A percentile compares a stretch with the other conserved stretches of the same genome.
Evolutionary conservation across 2,113 vertebrate genomes (phyloP).

Genomic region (Oryzias celebensis): DNA sequence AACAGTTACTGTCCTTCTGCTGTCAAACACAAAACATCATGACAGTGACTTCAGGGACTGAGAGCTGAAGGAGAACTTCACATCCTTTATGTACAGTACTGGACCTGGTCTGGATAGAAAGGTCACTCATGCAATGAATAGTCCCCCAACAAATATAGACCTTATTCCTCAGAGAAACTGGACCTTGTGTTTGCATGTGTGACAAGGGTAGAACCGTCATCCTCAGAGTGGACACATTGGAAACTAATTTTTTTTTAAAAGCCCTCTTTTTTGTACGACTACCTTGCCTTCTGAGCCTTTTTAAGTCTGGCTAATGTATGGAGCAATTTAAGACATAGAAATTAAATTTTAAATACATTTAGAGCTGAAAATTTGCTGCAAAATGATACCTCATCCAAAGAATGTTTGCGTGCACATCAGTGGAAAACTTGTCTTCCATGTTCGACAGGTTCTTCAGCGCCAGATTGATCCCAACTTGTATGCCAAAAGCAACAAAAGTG

Average conservation of each 20-base stretch:
- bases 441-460: too few species aligned
- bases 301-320: neutral
- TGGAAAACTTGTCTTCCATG: too few species aligned
- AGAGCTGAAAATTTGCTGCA: too few species aligned
- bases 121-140: slow-evolving; percentile 54
- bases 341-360: too few species aligned
- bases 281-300: slow-evolving; percentile 26
- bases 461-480: too few species aligned
- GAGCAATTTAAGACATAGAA: too few species aligned
- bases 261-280: slow-evolving; percentile 7
- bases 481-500: too few species aligned
- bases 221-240: slow-evolving; percentile 27
- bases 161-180: slow-evolving; percentile 71
- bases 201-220: slow-evolving; percentile 40
- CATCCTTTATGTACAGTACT: slow-evolving; percentile 52
- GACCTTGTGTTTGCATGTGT: slow-evolving; percentile 70
- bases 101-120: slow-evolving; percentile 54
- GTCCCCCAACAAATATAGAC: slow-evolving; percentile 68
- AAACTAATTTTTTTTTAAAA: neutral
- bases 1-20: slow-evolving; percentile 4
- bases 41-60: slow-evolving; percentile 10
- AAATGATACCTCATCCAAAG: too few species aligned
- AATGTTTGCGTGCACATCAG: too few species aligned
- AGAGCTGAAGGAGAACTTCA: slow-evolving; percentile 30
- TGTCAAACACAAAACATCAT: slow-evolving; percentile 45